Evolutionary conservation across 2,113 vertebrate species (phyloP), one percentile per base, ranked within the genome.

Genomic region (Ascaphus truei): DNA sequence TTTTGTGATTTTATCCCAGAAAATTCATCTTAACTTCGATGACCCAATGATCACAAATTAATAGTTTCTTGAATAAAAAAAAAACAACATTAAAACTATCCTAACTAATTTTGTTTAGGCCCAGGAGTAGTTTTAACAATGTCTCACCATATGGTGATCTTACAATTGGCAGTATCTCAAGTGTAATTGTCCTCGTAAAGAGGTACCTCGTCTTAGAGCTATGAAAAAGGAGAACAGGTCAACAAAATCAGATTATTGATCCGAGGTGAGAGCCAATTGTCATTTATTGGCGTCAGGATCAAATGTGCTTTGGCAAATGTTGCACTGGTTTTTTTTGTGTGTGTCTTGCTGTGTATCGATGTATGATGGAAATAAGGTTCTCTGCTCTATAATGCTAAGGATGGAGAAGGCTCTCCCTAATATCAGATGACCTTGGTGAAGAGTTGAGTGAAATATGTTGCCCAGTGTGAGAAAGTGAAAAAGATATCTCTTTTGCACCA

Each of bases 141-240:
- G 3, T 45, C 4, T 25, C 33, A 65, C 34, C 33, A 41, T 65
- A 53, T 55, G 50, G 62, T 34, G 25, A 36, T 64, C 48, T 39
- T 41, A 13, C 26, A 55, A 37, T 36, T 55, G 50, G 33, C 48
- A 29, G 27, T 29, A 27, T 53, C 31, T 53, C 48, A 51, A 53
- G 47, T 52, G 48, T 52, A 23, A 52, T 16, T 27, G 50, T 39
- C 62, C 33, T 55, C 53, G 62, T 33, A 55, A 41, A 48, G 23
- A 65, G 62, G 62, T 55, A n/a, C n/a, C 41, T 65, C 33, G 22
- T 65, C 50, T 30, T 53, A 65, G n/a, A n/a, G n/a, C n/a, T n/a
- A 55, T 65, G 50, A 53, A 64, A 64, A 64, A 51, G 62, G 62
- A 64, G 62, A 64, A 51, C 45, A 64, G 62, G 62, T 64, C 62